These are phyloP conservation scores for Sialia sialis DNA, from an alignment of 2,113 vertebrate genomes.

Conservation along the genomic window DNA sequence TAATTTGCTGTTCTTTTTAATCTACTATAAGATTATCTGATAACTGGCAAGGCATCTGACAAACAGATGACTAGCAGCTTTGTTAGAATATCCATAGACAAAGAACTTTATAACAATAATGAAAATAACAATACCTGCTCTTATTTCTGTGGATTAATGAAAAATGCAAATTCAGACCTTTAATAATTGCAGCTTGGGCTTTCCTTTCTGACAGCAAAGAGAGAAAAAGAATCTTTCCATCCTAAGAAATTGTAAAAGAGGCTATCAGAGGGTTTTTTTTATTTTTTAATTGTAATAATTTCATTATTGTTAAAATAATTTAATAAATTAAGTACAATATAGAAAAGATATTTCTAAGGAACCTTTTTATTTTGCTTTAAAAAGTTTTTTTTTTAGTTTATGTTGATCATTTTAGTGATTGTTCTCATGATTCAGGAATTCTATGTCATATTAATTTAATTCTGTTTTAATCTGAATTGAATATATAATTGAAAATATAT, in stretches of 20 bases:
- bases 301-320: constrained; percentile 1
- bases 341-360: neutral
- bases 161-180: constrained; percentile 61
- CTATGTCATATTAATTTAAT: neutral
- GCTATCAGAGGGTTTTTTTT: neutral
- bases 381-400: neutral
- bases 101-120: neutral
- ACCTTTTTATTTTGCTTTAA: neutral
- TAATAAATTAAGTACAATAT: neutral
- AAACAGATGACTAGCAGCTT: constrained; percentile 19
- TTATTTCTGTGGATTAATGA: constrained; percentile 26
- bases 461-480: constrained; percentile 15
- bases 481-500: constrained; percentile 1
- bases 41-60: neutral
- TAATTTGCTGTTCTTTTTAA: neutral
- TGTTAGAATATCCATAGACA: neutral
- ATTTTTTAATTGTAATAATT: neutral
- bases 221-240: neutral
- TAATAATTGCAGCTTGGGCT: constrained; percentile 42
- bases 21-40: neutral
- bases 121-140: constrained; percentile 17
- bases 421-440: neutral
- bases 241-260: neutral
- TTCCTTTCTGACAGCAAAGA: constrained; percentile 33
- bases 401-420: neutral